A percentile compares a stretch with the other conserved stretches of the same genome.
phyloP scores from a whole-genome alignment of 2,797 vertebrate genomes.

The Danio jaintianensis region DNA sequence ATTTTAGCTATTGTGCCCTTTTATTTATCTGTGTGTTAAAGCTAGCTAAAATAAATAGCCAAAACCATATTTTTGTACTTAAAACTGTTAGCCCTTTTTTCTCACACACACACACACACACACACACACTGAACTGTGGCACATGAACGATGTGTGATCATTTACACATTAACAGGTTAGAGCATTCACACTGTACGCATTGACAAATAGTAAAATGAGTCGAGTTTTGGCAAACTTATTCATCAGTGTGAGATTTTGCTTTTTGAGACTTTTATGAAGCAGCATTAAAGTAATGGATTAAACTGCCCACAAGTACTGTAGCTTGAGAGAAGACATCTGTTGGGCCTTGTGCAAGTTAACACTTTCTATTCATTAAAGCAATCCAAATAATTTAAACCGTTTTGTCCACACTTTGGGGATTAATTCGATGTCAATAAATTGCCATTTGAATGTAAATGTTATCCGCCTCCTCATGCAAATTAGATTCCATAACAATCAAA shows the following conservation, averaged over 20 bases:
- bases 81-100: no score
- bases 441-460: background rate
- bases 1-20: no score
- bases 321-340: background rate
- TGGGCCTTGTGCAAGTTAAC: background rate
- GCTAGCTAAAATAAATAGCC: background rate
- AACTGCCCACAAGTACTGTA: background rate
- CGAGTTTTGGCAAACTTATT: background rate
- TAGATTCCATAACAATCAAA: background rate
- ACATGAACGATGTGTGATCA: background rate
- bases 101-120: no score
- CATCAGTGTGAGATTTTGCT: background rate
- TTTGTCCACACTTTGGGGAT: background rate
- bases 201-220: background rate
- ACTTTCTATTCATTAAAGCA: background rate
- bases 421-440: background rate
- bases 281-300: background rate
- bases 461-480: background rate
- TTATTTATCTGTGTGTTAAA: background rate
- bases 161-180: background rate
- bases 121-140: background rate
- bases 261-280: background rate
- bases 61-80: background rate
- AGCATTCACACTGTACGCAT: background rate
- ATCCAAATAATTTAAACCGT: background rate